These are phyloP conservation scores for Pelvicachromis taeniatus DNA, from an alignment of 2,113 vertebrate species.

Conservation along the genomic window DNA sequence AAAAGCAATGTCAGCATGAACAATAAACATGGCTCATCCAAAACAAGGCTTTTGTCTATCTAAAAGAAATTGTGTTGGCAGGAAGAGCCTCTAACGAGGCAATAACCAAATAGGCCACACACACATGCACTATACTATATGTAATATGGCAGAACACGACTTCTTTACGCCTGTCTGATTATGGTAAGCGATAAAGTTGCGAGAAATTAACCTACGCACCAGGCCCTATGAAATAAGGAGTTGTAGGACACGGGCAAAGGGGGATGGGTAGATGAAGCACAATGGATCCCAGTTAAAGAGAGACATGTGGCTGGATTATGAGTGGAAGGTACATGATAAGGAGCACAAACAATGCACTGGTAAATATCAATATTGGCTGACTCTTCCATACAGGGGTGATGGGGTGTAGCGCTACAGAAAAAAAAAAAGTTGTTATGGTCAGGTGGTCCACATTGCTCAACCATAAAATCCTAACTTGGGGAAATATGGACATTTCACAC, in stretches of 20 bases:
- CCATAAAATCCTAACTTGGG: conserved; percentile 46
- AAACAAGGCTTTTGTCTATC: conserved; percentile 54
- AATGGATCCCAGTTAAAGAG: conserved; percentile 32
- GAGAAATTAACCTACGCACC: conserved; percentile 47
- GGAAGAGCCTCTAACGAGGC: conserved; percentile 37
- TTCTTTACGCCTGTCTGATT: conserved; percentile 34
- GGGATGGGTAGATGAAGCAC: neutral
- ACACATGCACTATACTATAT: conserved; percentile 14
- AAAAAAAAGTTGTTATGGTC: neutral
- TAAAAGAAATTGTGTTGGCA: conserved; percentile 50
- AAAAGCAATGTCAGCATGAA: conserved; percentile 59
- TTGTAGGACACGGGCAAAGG: neutral
- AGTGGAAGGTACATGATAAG: neutral
- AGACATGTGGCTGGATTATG: conserved; percentile 28
- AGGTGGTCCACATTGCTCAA: conserved; percentile 15
- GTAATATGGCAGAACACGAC: conserved; percentile 3
- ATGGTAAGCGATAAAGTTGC: conserved; percentile 31
- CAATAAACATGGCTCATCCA: conserved; percentile 57
- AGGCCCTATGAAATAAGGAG: conserved; percentile 43
- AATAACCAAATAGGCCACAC: conserved; percentile 22
- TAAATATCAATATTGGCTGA: conserved; percentile 37
- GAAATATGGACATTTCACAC: conserved; percentile 59
- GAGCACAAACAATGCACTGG: neutral
- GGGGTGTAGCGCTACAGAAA: neutral
- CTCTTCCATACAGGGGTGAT: neutral